phyloP scores from a whole-genome alignment of 2,113 vertebrate genomes.

The Seriola dumerili region DNA sequence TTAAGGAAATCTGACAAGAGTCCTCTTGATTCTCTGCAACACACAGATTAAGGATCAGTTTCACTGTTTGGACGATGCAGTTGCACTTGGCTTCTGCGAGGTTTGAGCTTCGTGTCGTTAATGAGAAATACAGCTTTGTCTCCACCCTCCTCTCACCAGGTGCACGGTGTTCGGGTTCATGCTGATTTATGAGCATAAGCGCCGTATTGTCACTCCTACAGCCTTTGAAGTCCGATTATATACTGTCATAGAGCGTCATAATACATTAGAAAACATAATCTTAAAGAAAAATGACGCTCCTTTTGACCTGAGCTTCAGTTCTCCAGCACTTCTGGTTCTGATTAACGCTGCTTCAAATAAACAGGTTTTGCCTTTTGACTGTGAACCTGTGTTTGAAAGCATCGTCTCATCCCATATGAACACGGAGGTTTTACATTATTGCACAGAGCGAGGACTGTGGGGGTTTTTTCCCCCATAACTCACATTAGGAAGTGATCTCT shows the following conservation, averaged over 20 bases:
- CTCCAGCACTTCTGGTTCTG: too few species aligned
- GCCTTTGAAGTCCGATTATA: conserved; percentile 2
- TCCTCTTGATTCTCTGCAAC: not conserved
- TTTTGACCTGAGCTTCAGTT: not conserved
- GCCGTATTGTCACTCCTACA: not conserved
- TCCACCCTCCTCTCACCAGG: conserved; percentile 50
- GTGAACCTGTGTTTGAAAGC: not conserved
- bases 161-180: conserved; percentile 22
- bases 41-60: not conserved
- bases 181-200: conserved; percentile 15
- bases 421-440: not conserved
- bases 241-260: not conserved
- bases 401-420: not conserved
- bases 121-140: conserved; percentile 2
- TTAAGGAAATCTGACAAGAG: conserved; percentile 8
- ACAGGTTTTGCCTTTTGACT: not conserved
- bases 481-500: not conserved
- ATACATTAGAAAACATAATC: not conserved
- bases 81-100: not conserved
- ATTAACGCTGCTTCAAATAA: not conserved
- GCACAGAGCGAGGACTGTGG: too few species aligned
- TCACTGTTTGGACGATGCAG: conserved; percentile 4
- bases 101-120: not conserved
- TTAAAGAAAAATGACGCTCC: not conserved
- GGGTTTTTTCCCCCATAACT: not conserved